Evolutionary conservation across 2,797 vertebrate genomes (phyloP).

Genomic region (Anguilla marmorata): DNA sequence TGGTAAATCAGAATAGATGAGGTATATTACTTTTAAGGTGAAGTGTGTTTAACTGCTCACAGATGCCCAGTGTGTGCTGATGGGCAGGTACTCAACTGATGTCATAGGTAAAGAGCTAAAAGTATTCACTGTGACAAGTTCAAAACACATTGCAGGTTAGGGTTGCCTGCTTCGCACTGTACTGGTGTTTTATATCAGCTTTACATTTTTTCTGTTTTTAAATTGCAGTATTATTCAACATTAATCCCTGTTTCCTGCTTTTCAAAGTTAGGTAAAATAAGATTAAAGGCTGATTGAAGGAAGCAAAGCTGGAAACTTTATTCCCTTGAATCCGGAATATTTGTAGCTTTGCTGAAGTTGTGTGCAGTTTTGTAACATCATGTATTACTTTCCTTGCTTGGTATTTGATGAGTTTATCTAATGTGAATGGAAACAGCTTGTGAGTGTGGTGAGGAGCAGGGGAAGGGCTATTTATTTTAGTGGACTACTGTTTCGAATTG

Average conservation of each 20-base stretch:
- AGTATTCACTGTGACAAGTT: constrained; percentile 71
- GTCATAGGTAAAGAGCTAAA: constrained; percentile 57
- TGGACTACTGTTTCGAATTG: background rate
- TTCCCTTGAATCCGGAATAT: background rate
- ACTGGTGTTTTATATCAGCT: background rate
- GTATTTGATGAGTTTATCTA: background rate
- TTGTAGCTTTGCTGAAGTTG: background rate
- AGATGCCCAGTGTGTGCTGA: constrained; percentile 66
- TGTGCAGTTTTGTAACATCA: background rate
- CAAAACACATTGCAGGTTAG: constrained; percentile 69
- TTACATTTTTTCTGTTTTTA: constrained; percentile 1
- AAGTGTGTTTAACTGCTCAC: constrained; percentile 69
- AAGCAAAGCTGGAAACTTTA: background rate
- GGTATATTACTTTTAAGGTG: constrained; percentile 57
- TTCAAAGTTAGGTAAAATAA: background rate
- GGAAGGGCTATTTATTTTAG: background rate
- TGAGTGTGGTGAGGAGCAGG: background rate
- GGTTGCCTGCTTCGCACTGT: constrained; percentile 47
- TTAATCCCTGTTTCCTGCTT: background rate
- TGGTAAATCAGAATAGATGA: constrained; percentile 29
- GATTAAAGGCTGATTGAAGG: background rate
- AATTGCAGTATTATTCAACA: background rate
- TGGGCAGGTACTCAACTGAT: constrained; percentile 71
- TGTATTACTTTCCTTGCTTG: background rate
- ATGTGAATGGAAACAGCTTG: background rate